Base-by-base conservation (phyloP, 2,797 vertebrate genomes). In the Columba guinea region DNA sequence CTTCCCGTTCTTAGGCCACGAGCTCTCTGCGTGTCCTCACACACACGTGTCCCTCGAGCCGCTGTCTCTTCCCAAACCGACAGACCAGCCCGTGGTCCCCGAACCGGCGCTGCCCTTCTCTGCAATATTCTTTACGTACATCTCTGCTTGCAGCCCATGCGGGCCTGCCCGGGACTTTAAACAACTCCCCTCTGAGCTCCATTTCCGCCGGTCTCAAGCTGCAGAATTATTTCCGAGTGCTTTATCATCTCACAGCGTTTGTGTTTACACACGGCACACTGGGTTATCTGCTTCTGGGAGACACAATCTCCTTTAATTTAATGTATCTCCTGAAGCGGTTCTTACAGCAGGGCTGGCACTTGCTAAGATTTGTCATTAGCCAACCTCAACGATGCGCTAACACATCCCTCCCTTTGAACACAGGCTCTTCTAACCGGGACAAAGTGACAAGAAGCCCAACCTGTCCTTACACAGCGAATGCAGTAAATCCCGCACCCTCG, bases 271-370 rank as follows among this genome's bases (percentile, higher is more conserved):
- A 5, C 74, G 30, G 74, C 73, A 53, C 51, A 15, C 70, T 49
- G 88, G 49, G 84, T 86, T 92, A 95, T 91, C 87, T 68, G 93
- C 92, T 91, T 69, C 89, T 93, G 89, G 62, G 87, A 95, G 94
- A 94, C 79, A 71, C 85, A 71, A 94, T 83, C 93, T 87, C 82
- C 87, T 84, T 69, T 93, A 75, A 89, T 89, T 95, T 85, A 83
- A 73, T 56, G 34, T 84, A 81, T 71, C 93, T 94, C 89, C 63
- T 74, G 73, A 44, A 95, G 80, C 58, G 81, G 87, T 76, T 89
- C 71, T 49, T 74, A 84, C 60, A 86, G 93, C 70, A 49, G 84
- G 56, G 85, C 67, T 81, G 78, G 94, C 87, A 49, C 69, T 83
- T 1, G 17, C 81, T 49, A 18, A 39, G 44, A 78, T 82, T 51